These are phyloP conservation scores for Atta cephalotes DNA, from an alignment of 1,140 invertebrate genomes.

Conservation along the genomic window DNA sequence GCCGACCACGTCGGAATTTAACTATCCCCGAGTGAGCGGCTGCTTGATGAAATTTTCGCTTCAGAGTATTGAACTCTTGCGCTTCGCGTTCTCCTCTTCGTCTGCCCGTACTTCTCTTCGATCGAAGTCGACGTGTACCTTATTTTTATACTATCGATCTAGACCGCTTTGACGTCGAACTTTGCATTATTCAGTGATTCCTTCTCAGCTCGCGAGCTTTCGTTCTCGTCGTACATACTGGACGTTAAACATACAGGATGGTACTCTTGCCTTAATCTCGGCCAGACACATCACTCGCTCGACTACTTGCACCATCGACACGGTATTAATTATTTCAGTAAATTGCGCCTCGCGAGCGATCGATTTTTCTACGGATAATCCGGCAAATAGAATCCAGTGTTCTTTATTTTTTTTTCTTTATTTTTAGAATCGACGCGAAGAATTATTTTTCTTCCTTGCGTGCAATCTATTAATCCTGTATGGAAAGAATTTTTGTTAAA, in stretches of 20 bases:
- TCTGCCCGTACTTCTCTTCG: background rate
- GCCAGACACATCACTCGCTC: conserved; percentile 8
- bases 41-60: conserved; percentile 73
- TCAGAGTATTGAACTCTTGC: conserved; percentile 68
- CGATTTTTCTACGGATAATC: conserved; percentile 61
- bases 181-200: conserved; percentile 73
- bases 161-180: conserved; percentile 66
- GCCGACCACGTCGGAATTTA: conserved; percentile 72
- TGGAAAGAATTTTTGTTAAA: no score
- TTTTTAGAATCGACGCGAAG: background rate
- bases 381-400: background rate
- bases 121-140: conserved; percentile 65
- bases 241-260: conserved; percentile 41
- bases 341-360: conserved; percentile 17
- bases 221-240: conserved; percentile 45
- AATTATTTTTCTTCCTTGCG: background rate
- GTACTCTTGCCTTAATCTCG: conserved; percentile 46
- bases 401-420: background rate
- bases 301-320: conserved; percentile 4
- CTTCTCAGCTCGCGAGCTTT: conserved; percentile 37
- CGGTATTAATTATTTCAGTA: conserved; percentile 68
- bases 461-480: background rate
- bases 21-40: conserved; percentile 63
- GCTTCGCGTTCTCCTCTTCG: background rate
- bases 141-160: conserved; percentile 80